These are phyloP conservation scores for Rhopalosiphum padi DNA, from an alignment of 1,140 invertebrate species.

Conservation along the genomic window DNA sequence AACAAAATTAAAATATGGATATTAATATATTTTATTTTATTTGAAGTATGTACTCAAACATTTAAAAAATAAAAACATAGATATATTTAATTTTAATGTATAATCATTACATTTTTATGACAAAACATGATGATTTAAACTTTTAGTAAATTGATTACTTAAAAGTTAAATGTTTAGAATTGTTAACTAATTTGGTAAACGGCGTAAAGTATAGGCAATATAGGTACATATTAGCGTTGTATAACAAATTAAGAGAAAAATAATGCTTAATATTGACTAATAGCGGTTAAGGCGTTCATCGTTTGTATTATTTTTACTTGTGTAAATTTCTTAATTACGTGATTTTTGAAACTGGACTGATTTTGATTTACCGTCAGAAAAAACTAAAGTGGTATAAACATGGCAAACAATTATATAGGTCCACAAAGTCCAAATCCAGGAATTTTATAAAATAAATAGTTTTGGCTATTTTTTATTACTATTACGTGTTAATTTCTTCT, in stretches of 20 bases:
- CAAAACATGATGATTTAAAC: background rate
- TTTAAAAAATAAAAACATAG: background rate
- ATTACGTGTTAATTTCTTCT: background rate
- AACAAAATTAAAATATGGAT: no score
- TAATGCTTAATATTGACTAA: background rate
- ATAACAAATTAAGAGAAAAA: background rate
- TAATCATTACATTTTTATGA: background rate
- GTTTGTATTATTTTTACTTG: background rate
- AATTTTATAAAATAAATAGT: background rate
- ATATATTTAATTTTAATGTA: background rate
- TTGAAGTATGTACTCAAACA: background rate
- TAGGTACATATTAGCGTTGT: background rate
- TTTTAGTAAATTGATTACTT: background rate
- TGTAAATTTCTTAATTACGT: no score
- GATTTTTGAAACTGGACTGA: no score
- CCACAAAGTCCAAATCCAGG: background rate
- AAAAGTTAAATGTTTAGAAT: slow-evolving; percentile 2
- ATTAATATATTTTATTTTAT: background rate
- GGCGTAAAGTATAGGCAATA: slow-evolving; percentile 3
- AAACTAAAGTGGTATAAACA: background rate
- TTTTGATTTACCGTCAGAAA: background rate
- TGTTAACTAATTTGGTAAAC: background rate
- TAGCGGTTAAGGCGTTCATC: background rate
- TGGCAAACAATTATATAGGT: no score
- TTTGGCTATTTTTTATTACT: background rate